A percentile compares a stretch with the other conserved stretches of the same genome.
Evolutionary conservation across 2,113 vertebrate species (phyloP).

Genomic region (Oryzias curvinotus): DNA sequence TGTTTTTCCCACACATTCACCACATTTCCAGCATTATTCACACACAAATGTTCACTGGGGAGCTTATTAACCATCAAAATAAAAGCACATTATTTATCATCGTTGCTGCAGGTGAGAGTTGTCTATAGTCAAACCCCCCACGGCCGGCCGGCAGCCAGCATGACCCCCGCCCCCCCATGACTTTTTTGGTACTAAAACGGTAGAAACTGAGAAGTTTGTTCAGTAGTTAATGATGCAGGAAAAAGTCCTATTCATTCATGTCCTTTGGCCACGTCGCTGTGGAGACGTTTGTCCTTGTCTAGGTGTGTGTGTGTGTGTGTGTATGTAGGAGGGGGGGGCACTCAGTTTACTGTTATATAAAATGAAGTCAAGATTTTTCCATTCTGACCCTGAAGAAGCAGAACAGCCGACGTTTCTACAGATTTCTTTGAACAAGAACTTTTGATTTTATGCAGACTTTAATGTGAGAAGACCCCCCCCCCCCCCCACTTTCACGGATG

Average conservation of each 20-base stretch:
- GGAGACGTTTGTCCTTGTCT: background rate
- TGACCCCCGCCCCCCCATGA: background rate
- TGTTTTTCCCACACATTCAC: background rate
- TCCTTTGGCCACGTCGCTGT: slow-evolving; percentile 1
- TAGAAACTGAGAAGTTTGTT: slow-evolving; percentile 12
- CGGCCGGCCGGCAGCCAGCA: background rate
- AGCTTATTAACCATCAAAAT: slow-evolving; percentile 1
- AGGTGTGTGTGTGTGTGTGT: no score
- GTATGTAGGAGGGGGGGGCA: no score
- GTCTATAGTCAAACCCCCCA: background rate
- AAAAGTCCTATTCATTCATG: slow-evolving; percentile 10
- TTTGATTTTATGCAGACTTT: no score
- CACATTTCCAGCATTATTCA: background rate
- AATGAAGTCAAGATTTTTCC: no score
- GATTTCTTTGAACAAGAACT: no score
- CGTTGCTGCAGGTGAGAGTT: background rate
- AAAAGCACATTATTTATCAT: background rate
- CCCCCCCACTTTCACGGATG: no score
- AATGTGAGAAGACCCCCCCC: no score
- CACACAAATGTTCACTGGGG: background rate
- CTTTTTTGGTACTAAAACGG: background rate
- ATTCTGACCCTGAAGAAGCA: no score
- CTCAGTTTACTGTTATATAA: no score
- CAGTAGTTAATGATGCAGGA: slow-evolving; percentile 11
- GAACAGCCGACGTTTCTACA: no score